Evolutionary conservation across 2,113 vertebrate genomes (phyloP).

Genomic region (Erpornis zantholeuca): DNA sequence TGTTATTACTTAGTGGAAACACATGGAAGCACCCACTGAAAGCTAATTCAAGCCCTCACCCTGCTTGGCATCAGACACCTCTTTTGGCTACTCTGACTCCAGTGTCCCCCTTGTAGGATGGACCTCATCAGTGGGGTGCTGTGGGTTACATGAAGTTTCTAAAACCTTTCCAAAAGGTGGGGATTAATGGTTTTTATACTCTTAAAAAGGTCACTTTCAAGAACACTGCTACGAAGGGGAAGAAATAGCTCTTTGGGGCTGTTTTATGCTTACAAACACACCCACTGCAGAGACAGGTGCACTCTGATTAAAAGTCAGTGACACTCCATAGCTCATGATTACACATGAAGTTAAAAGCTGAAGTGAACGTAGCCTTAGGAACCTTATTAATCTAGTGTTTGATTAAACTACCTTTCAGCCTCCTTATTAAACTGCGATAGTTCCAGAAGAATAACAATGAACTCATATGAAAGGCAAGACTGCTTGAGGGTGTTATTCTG

Average conservation of each 20-base stretch:
- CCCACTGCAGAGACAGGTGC: not conserved
- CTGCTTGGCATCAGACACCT: not conserved
- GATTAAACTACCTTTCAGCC: conserved; percentile 41
- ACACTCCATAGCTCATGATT: not conserved
- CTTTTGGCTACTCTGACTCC: not conserved
- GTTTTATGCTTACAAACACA: not conserved
- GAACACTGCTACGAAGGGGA: not conserved
- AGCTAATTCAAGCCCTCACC: not conserved
- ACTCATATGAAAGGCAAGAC: conserved; percentile 1
- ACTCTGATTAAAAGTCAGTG: not conserved
- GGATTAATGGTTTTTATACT: not conserved
- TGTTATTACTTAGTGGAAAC: rapidly evolving
- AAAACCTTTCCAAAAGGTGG: not conserved
- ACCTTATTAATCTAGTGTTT: conserved; percentile 14
- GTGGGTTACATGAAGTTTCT: not conserved
- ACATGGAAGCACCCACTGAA: not conserved
- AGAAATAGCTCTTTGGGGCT: not conserved
- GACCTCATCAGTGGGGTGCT: not conserved
- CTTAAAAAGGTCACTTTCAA: not conserved
- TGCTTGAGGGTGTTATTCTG: not conserved
- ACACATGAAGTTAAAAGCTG: not conserved
- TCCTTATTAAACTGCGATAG: not conserved
- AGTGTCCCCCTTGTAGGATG: not conserved
- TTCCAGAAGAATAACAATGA: not conserved
- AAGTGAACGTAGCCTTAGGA: conserved; percentile 7